Evolutionary conservation across 1,140 invertebrate genomes (phyloP), one percentile per base, ranked within the genome.

Genomic region (Aphaenogaster floridana): DNA sequence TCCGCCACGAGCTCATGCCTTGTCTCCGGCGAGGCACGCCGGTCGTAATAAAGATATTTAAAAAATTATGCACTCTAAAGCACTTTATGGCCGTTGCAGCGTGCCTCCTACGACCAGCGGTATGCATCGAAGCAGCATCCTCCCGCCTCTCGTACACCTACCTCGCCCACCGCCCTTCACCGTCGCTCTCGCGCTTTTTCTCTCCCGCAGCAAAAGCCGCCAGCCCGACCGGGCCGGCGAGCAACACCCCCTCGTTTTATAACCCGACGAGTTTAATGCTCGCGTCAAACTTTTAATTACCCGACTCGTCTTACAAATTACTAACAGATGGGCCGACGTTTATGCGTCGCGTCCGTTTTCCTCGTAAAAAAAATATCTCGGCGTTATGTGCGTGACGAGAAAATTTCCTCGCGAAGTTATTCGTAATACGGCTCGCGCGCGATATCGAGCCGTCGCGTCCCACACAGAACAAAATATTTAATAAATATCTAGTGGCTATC

Each of bases 231-330:
- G 52, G 61, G 61, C 61, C 83, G 71, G 71, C 74, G 50, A 89
- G 91, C 69, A 84, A 90, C 88, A 90, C 91, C 88, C 90, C 78
- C 88, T 91, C 92, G 93, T 93, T 94, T 94, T 94, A 94, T 92
- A 94, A 94, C 94, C 93, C 90, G 90, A 92, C 93, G 92, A 94
- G 92, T 95, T 94, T 95, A 95, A 94, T 94, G 93, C 89, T 92
- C 93, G 93, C 94, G 94, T 95, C 93, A 95, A 95, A 95, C 93
- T 95, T 95, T 95, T 95, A 95, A 95, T 95, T 95, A 94, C 93
- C 89, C 92, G 88, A 90, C 93, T 94, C 92, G 91, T 91, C 93
- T 94, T 94, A 93, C 93, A 95, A 94, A 95, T 94, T 95, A 93
- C 93, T 90, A 94, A 94, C 94, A 95, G 94, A 94, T 94, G 93